phyloP scores from a whole-genome alignment of 2,888 invertebrate species.

The Orthosia gothica region DNA sequence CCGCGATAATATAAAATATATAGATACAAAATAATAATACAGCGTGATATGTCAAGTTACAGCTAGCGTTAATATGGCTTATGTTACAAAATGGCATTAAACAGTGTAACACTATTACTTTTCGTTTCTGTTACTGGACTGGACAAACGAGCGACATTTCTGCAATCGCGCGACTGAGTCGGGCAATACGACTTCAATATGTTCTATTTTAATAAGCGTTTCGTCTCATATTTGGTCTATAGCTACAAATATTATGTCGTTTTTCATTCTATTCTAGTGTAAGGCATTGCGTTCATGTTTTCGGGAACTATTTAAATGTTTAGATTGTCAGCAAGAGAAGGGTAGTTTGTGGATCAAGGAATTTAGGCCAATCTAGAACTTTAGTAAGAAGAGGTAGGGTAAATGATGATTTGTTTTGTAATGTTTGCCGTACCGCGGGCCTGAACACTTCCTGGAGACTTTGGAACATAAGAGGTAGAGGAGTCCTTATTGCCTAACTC shows the following conservation, averaged over 20 bases:
- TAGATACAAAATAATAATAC: conserved; percentile 72
- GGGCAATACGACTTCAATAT: conserved; percentile 48
- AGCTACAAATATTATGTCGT: conserved; percentile 30
- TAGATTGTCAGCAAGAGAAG: conserved; percentile 1
- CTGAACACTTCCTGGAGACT: background rate
- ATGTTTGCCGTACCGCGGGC: background rate
- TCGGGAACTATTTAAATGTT: conserved; percentile 31
- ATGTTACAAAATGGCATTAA: conserved; percentile 78
- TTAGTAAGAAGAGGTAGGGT: background rate
- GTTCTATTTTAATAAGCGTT: conserved; percentile 39
- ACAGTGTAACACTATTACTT: conserved; percentile 69
- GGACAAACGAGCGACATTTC: conserved; percentile 73
- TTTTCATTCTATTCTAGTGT: conserved; percentile 41
- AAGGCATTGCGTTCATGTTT: conserved; percentile 40
- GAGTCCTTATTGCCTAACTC: conserved; percentile 59
- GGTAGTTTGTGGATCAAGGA: background rate
- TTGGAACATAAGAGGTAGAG: background rate
- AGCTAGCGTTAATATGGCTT: conserved; percentile 73
- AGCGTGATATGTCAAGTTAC: conserved; percentile 84
- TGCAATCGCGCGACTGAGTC: conserved; percentile 57
- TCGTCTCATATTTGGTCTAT: conserved; percentile 46
- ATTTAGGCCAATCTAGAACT: conserved; percentile 54
- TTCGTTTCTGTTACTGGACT: conserved; percentile 77
- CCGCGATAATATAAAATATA: conserved; percentile 64
- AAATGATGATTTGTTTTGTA: background rate